phyloP scores from a whole-genome alignment of 2,888 invertebrate species.

The Homarus gammarus region DNA sequence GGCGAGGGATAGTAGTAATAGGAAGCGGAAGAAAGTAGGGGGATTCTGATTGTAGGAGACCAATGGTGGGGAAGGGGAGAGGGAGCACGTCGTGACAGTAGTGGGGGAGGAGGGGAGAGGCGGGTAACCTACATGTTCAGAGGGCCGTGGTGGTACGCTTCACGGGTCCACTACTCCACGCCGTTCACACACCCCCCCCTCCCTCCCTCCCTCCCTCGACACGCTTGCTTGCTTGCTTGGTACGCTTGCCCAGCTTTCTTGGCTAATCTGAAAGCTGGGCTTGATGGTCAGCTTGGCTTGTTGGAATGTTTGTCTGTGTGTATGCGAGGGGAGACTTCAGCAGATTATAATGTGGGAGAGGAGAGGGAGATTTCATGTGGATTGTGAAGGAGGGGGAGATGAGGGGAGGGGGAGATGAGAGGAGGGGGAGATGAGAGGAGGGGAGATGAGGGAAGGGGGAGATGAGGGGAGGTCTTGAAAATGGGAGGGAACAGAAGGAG shows the following conservation, averaged over 20 bases:
- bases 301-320: background rate
- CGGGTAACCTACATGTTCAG: constrained; percentile 44
- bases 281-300: constrained; percentile 30
- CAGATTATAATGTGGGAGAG: no score
- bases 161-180: background rate
- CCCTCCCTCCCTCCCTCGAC: background rate
- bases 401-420: background rate
- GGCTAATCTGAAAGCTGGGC: constrained; percentile 33
- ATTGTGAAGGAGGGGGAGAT: background rate
- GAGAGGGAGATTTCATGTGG: background rate
- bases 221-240: constrained; percentile 17
- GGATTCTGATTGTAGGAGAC: no score
- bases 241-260: constrained; percentile 17
- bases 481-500: no score
- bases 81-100: background rate
- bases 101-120: constrained; percentile 14
- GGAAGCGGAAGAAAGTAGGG: no score
- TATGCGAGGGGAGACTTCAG: constrained; percentile 4
- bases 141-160: constrained; percentile 29
- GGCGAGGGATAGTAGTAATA: no score
- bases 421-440: background rate
- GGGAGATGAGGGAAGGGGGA: background rate
- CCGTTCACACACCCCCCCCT: constrained; percentile 16
- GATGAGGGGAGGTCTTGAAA: no score
- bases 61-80: background rate